Conservation (phyloP, 2,888 invertebrate genomes). For the Noctuana brunneofusca region DNA sequence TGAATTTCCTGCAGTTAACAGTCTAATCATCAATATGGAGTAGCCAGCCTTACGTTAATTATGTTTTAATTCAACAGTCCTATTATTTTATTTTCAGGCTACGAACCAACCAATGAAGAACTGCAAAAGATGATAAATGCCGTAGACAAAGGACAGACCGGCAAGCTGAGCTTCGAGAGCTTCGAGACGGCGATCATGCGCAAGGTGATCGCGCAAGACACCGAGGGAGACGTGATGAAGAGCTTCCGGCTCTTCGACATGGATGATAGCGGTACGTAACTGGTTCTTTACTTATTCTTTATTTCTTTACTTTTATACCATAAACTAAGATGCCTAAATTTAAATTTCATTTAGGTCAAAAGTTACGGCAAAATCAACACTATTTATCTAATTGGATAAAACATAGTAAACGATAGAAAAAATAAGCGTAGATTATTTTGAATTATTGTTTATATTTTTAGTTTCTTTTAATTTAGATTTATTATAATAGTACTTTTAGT, state of each 20-base stretch:
- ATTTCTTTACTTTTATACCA: too few species aligned
- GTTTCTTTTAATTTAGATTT: not conserved
- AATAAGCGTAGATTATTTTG: too few species aligned
- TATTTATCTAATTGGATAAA: too few species aligned
- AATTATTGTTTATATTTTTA: not conserved
- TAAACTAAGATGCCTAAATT: too few species aligned
- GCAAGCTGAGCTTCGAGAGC: conserved; percentile 73
- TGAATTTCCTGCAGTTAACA: too few species aligned
- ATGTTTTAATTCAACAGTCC: too few species aligned
- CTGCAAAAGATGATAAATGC: conserved; percentile 68
- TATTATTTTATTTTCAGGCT: conserved; percentile 52
- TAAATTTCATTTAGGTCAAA: not conserved
- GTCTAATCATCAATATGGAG: too few species aligned
- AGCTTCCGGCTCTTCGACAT: conserved; percentile 74
- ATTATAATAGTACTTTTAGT: not conserved
- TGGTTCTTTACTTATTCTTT: too few species aligned
- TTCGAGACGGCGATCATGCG: conserved; percentile 76
- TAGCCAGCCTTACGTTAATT: too few species aligned
- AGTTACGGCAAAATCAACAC: too few species aligned
- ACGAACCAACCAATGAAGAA: conserved; percentile 75
- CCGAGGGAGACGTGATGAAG: conserved; percentile 75
- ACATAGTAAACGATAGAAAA: too few species aligned
- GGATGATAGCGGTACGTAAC: conserved; percentile 60
- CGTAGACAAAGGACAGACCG: conserved; percentile 69
- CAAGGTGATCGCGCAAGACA: conserved; percentile 71